Evolutionary conservation across 2,888 invertebrate species (phyloP).

Genomic region (Ochlodes sylvanus): DNA sequence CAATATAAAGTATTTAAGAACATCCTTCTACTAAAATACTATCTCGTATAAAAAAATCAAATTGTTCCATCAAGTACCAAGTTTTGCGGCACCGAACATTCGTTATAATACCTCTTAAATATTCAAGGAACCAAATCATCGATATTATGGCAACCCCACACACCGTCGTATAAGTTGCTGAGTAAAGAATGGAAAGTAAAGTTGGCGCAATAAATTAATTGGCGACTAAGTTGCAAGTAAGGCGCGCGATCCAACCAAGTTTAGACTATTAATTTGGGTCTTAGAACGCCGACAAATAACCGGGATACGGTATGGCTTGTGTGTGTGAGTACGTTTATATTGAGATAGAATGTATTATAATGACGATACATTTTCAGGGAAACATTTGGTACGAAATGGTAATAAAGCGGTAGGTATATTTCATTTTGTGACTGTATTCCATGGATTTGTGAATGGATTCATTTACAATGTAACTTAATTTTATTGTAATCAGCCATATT

Average conservation of each 20-base stretch:
- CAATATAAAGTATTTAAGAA: too few species aligned
- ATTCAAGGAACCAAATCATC: background rate
- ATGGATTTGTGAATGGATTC: too few species aligned
- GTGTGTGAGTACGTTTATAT: slow-evolving; percentile 36
- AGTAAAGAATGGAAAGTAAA: slow-evolving; percentile 81
- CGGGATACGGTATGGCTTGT: slow-evolving; percentile 47
- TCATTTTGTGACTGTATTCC: too few species aligned
- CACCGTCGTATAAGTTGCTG: slow-evolving; percentile 70
- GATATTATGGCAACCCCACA: slow-evolving; percentile 39
- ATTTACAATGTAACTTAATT: too few species aligned
- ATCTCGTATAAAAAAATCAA: too few species aligned
- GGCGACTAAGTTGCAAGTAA: slow-evolving; percentile 75
- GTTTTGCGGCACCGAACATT: too few species aligned
- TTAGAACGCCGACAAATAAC: slow-evolving; percentile 76
- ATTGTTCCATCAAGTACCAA: too few species aligned
- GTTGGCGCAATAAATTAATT: slow-evolving; percentile 83
- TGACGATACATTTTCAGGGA: background rate
- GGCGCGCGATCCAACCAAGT: slow-evolving; percentile 75
- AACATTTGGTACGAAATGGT: too few species aligned
- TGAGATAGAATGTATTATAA: slow-evolving; percentile 40
- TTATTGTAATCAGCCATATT: too few species aligned
- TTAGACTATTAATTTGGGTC: slow-evolving; percentile 82
- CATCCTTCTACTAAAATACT: too few species aligned
- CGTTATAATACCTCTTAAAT: background rate
- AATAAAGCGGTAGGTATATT: too few species aligned